Evolutionary conservation across 2,797 vertebrate genomes (phyloP), one percentile per base, ranked within the genome.

Genomic region (Podarcis siculus): DNA sequence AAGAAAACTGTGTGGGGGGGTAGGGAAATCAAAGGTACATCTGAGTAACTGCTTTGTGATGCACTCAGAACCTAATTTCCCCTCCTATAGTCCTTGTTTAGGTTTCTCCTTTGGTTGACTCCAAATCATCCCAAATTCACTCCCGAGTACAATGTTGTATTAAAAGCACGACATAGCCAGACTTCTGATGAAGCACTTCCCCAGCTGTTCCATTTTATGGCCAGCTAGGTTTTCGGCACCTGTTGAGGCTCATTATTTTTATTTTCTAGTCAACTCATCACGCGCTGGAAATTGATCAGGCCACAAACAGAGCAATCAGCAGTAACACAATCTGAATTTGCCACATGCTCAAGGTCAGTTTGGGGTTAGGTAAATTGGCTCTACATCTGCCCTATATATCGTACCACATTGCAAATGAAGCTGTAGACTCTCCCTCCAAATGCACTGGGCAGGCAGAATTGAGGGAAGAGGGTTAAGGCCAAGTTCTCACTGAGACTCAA

Each of bases 161-260:
- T 83, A 17, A 71, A 84, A 67, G 37, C 49, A 61, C 73, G 8
- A 21, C 37, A 88, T 39, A 71, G 35, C 78, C 25, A 55, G 45
- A 37, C 69, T 25, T 73, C 49, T 71, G 45, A 45, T 32, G 45
- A 79, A 82, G 27, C 25, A 81, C 27, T 73, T 73, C 15, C 39
- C 55, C 69, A 73, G 49, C 78, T 73, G 67, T 87, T 87, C 37
- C 19, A 27, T 81, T 82, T 64, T 79, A 73, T 32, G 49, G 37
- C 25, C 49, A 81, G 49, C 61, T 6, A 42, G 6, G 73, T 42
- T 64, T 61, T 81, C 67, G 61, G 55, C 35, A 64, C 69, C 76
- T 86, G 49, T 61, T 61, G 66, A 80, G 45, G 67, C 35, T 80
- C 64, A 71, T 79, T 80, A 49, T 79, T 79, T 79, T 86, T 67